Base-by-base conservation (phyloP, 35 echinoderm and acorn worm species). In the Amphiura filiformis region DNA sequence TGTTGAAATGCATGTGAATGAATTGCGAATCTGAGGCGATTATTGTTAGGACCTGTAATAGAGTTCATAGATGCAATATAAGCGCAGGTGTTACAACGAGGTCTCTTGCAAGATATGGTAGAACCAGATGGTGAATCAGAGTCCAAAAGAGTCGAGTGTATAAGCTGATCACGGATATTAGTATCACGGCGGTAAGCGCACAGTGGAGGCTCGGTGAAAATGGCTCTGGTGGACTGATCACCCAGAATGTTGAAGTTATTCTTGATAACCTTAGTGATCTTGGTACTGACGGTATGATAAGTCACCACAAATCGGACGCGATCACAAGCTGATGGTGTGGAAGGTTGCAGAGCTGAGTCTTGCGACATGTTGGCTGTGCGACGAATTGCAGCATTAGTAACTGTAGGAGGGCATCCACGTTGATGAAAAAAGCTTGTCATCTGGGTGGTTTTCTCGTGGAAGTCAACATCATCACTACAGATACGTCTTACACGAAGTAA, bases 231-330 rank as follows among this genome's bases (percentile, higher is more conserved):
- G 28, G 78, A 37, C 3, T 1, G 1, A 26, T 80, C 34, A 37
- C 2, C 34, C 31, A 80, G 78, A 37, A 80, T 80, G 38, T 80
- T 39, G 38, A 80, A 80, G 38, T 80, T 80, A 2, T 36, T 80
- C 34, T 80, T 80, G 34, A 80, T 37, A 36, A 80, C 26, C 17
- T 4, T 80, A n/a, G 38, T 31, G 61, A 70, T 70, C 61, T 70
- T 70, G 28, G 61, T 70, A 15, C 7, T 70, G 7, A 35, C 4
- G 26, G 75, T 5, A n/a, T 70, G 61, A 70, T 70, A 70, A 18
- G 61, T 70, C 28, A 70, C 15, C 61, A 70, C 61, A 23, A 70
- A 23, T 13, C 7, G 61, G 26, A 70, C 61, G 26, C 61, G 61
- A 30, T 23, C 61, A 70, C 61, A 13, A 23, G 61, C 28, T 13